A percentile compares a stretch with the other conserved stretches of the same genome.
These are phyloP conservation scores for Chloroceryle amazona DNA, from an alignment of 2,797 vertebrate species.

Conservation along the genomic window DNA sequence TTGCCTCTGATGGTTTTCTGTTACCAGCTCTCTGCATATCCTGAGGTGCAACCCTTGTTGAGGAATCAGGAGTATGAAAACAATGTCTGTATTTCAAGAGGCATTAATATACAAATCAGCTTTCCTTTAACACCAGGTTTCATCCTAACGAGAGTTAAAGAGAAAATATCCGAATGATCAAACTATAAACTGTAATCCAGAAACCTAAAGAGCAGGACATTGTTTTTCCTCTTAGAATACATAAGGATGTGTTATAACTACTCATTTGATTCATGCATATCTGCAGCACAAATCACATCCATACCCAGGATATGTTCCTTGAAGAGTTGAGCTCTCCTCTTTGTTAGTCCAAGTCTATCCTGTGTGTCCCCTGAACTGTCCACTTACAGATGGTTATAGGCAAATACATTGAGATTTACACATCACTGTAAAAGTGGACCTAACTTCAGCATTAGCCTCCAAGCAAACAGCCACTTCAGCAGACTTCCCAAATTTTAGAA, in stretches of 20 bases:
- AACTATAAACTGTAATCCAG: not conserved
- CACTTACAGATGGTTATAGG: not conserved
- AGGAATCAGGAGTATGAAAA: not conserved
- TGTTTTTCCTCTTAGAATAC: not conserved
- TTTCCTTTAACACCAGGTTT: not conserved
- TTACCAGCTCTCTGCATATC: not conserved
- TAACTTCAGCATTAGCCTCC: not conserved
- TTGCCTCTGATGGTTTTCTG: not conserved
- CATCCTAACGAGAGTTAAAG: not conserved
- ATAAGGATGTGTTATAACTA: not conserved
- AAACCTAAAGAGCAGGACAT: not conserved
- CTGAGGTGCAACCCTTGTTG: not conserved
- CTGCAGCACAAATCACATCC: not conserved
- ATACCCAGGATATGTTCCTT: no score
- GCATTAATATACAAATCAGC: not conserved
- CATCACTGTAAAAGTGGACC: not conserved
- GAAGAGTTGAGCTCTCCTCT: no score
- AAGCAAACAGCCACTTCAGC: not conserved
- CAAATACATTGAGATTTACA: not conserved
- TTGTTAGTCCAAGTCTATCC: no score
- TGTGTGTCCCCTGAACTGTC: not conserved
- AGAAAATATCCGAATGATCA: not conserved
- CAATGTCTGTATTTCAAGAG: not conserved
- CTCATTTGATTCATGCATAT: not conserved
- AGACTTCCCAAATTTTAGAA: not conserved